Evolutionary conservation across 2,888 invertebrate species (phyloP).

Genomic region (Acleris cristana): DNA sequence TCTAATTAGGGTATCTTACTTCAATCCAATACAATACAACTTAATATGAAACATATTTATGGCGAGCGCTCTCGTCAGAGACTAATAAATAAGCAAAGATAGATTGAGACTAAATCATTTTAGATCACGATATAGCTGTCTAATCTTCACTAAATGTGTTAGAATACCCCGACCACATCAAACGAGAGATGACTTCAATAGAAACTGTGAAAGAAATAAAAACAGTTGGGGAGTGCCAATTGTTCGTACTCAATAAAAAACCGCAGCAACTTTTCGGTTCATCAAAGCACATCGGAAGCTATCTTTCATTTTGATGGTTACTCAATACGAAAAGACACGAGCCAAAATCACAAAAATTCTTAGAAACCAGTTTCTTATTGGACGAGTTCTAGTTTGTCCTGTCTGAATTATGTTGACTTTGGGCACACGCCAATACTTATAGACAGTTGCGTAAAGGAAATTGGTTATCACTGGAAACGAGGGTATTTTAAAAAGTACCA

Average conservation of each 20-base stretch:
- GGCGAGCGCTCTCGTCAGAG: too few relatives aligned
- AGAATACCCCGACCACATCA: not conserved
- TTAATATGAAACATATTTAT: too few relatives aligned
- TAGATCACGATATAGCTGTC: too few relatives aligned
- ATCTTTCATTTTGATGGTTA: constrained; percentile 40
- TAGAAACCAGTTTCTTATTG: constrained; percentile 41
- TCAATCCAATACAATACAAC: not conserved
- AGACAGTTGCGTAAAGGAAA: constrained; percentile 37
- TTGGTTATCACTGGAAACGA: constrained; percentile 27
- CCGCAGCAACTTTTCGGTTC: constrained; percentile 7
- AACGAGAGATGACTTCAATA: constrained; percentile 8
- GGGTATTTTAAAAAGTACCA: constrained; percentile 20
- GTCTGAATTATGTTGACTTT: constrained; percentile 45
- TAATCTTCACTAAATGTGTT: too few relatives aligned
- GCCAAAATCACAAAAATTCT: constrained; percentile 40
- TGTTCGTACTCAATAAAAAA: not conserved
- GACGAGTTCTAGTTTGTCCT: constrained; percentile 38
- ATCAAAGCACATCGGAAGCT: constrained; percentile 30
- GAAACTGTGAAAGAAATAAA: constrained; percentile 1
- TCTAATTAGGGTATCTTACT: not conserved
- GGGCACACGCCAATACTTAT: constrained; percentile 48
- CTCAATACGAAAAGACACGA: constrained; percentile 41
- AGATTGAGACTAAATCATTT: too few relatives aligned
- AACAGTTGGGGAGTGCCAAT: not conserved
- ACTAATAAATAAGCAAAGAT: too few relatives aligned